phyloP scores from a whole-genome alignment of 1,140 invertebrate genomes.

The Bilobella aurantiaca region DNA sequence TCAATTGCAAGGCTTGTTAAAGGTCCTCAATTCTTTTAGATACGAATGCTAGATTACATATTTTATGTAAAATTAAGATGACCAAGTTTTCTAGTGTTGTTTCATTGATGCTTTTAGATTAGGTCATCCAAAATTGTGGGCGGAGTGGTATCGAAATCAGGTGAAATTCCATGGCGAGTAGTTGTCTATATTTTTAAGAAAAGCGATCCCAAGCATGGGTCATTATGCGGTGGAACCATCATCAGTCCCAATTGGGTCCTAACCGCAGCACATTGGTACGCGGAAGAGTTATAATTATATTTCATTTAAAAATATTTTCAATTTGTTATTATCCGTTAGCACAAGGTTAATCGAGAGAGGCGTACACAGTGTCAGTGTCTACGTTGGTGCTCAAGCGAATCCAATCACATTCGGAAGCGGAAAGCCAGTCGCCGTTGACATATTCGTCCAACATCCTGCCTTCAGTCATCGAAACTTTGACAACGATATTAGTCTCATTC shows the following conservation, averaged over 20 bases:
- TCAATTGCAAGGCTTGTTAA: neutral
- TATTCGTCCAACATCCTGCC: constrained; percentile 14
- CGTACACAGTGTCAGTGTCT: constrained; percentile 11
- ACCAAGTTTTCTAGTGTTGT: no score
- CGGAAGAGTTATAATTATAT: constrained; percentile 43
- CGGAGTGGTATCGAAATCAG: constrained; percentile 47
- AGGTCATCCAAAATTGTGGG: constrained; percentile 56
- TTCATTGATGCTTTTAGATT: no score
- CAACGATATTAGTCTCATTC: constrained; percentile 26
- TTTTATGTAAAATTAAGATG: no score
- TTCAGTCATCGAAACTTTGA: constrained; percentile 21
- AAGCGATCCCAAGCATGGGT: neutral
- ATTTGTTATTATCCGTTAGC: constrained; percentile 49
- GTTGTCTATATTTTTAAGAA: neutral
- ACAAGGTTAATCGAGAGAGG: constrained; percentile 8
- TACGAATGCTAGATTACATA: no score
- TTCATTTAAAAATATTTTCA: no score
- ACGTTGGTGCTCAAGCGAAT: constrained; percentile 16
- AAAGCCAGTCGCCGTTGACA: neutral
- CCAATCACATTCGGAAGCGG: constrained; percentile 8
- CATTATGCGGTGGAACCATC: constrained; percentile 47
- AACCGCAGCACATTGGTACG: neutral
- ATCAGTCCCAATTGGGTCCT: constrained; percentile 36
- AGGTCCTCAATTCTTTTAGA: no score
- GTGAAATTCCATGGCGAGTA: constrained; percentile 45